These are phyloP conservation scores for Archaeoteleia sp. DNA, from an alignment of 2,888 invertebrate genomes.

Conservation along the genomic window DNA sequence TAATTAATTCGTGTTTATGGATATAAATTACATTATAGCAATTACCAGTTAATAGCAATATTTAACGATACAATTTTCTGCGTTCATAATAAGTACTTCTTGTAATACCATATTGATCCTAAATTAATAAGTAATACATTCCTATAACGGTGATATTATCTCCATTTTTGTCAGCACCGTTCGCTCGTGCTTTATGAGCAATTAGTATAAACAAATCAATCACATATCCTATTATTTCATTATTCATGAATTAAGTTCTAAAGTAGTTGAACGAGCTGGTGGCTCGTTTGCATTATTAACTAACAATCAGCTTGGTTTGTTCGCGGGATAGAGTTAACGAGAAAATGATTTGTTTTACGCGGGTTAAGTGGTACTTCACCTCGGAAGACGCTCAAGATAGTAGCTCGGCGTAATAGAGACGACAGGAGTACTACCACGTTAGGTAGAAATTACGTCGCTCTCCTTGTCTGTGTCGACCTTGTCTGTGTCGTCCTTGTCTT, in stretches of 20 bases:
- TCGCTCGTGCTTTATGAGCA: too few relatives aligned
- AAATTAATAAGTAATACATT: constrained; percentile 42
- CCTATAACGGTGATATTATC: too few relatives aligned
- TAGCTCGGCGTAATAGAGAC: constrained; percentile 17
- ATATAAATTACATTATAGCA: constrained; percentile 28
- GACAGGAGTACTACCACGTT: not conserved
- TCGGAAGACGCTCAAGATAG: constrained; percentile 1
- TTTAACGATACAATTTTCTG: constrained; percentile 20
- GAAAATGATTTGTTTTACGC: constrained; percentile 30
- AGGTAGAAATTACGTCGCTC: constrained; percentile 2
- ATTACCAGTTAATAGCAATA: constrained; percentile 35
- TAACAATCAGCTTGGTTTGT: too few relatives aligned
- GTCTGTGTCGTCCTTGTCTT: constrained; percentile 5
- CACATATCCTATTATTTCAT: too few relatives aligned
- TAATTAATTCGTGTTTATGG: constrained; percentile 25
- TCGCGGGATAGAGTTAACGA: not conserved
- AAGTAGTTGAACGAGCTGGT: too few relatives aligned
- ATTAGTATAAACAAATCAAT: too few relatives aligned
- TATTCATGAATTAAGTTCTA: too few relatives aligned
- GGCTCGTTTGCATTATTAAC: too few relatives aligned
- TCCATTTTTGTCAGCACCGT: too few relatives aligned
- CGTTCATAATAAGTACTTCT: not conserved
- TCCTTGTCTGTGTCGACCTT: not conserved
- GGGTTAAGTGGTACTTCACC: constrained; percentile 24
- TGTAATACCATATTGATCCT: constrained; percentile 32